phyloP scores from a whole-genome alignment of 92 coral and sea anemone species.

The Epizoanthus rinbou region DNA sequence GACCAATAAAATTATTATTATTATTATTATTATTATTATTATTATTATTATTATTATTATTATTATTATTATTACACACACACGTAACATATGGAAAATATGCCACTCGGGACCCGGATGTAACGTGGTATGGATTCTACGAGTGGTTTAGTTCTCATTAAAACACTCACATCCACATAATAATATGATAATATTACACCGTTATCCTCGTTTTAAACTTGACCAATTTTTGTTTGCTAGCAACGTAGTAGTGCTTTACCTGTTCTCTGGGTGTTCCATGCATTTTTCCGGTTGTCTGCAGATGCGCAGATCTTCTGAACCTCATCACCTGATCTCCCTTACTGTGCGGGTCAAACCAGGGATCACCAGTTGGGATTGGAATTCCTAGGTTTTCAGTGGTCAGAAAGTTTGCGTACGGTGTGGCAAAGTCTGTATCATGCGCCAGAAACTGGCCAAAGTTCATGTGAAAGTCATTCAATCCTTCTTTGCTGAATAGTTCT shows the following conservation, averaged over 20 bases:
- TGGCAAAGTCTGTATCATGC: constrained; percentile 97
- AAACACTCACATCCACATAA: too few relatives aligned
- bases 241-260: constrained; percentile 49
- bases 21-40: too few relatives aligned
- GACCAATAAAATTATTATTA: too few relatives aligned
- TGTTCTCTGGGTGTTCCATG: constrained; percentile 91
- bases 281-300: constrained; percentile 91
- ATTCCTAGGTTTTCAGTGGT: constrained; percentile 95
- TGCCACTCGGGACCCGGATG: too few relatives aligned
- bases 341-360: constrained; percentile 98
- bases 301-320: constrained; percentile 91
- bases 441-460: constrained; percentile 96
- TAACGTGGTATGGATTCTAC: too few relatives aligned
- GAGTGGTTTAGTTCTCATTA: too few relatives aligned
- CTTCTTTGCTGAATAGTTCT: constrained; percentile 72
- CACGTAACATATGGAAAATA: too few relatives aligned
- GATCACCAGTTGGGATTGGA: constrained; percentile 87
- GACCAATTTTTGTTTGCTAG: background rate
- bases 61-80: too few relatives aligned
- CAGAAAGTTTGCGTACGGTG: constrained; percentile 95
- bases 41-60: too few relatives aligned
- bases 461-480: constrained; percentile 93
- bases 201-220: background rate
- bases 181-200: too few relatives aligned
- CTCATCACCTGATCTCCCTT: constrained; percentile 94